Percentiles rank a stretch among this genome's conserved stretches.
These are phyloP conservation scores for Dipodomys spectabilis DNA, from an alignment of 2,113 vertebrate species.

Conservation along the genomic window DNA sequence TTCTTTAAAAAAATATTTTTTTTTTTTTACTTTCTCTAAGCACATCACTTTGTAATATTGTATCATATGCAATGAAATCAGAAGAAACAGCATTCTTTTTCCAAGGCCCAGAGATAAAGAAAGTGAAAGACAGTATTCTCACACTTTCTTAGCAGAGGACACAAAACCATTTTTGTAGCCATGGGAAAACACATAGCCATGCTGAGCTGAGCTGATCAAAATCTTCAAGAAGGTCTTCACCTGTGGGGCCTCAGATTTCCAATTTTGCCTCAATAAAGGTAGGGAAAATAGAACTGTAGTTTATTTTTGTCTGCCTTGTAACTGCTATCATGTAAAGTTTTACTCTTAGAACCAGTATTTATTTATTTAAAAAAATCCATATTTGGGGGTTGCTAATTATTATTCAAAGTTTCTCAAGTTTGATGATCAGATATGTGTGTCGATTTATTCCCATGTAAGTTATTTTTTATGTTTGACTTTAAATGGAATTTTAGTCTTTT, in stretches of 20 bases:
- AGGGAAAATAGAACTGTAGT: not conserved
- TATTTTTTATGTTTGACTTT: not conserved
- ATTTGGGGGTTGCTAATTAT: not conserved
- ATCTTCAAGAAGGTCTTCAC: not conserved
- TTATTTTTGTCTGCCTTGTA: not conserved
- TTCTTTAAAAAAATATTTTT: too few species aligned
- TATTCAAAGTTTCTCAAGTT: not conserved
- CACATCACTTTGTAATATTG: not conserved
- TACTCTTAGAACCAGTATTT: not conserved
- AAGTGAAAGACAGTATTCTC: not conserved
- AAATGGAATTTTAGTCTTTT: not conserved
- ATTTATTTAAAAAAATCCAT: not conserved
- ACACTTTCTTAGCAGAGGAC: not conserved
- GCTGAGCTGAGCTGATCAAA: accelerated
- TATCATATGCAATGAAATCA: not conserved
- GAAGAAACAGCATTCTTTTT: not conserved
- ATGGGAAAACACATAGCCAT: not conserved
- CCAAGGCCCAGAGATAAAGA: not conserved
- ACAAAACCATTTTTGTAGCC: accelerated
- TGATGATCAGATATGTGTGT: not conserved
- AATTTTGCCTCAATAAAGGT: not conserved
- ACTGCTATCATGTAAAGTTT: not conserved
- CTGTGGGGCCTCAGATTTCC: not conserved
- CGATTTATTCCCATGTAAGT: not conserved
- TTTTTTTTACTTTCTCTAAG: not conserved